These are phyloP conservation scores for Encarsia formosa DNA, from an alignment of 2,888 invertebrate species.

Conservation along the genomic window DNA sequence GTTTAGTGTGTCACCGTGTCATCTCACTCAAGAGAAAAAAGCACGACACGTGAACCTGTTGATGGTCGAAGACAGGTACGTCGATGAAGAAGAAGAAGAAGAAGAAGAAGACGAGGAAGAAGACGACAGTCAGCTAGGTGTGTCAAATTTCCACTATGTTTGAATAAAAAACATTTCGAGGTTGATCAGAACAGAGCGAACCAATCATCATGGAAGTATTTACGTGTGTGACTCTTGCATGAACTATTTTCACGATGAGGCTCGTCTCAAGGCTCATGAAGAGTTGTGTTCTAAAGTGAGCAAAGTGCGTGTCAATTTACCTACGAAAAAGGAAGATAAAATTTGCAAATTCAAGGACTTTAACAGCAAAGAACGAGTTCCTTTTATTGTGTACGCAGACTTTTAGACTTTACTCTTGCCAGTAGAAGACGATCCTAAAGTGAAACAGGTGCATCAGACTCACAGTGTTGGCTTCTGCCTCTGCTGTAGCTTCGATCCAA, in stretches of 20 bases:
- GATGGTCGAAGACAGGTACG: slow-evolving; percentile 30
- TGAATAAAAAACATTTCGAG: slow-evolving; percentile 19
- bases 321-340: slow-evolving; percentile 2
- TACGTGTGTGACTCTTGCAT: slow-evolving; percentile 28
- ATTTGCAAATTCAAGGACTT: slow-evolving; percentile 19
- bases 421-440: not conserved
- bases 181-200: slow-evolving; percentile 13
- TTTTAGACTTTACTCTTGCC: slow-evolving; percentile 19
- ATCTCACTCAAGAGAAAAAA: no score
- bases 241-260: slow-evolving; percentile 14
- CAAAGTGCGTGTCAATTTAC: slow-evolving; percentile 4
- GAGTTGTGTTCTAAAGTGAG: slow-evolving; percentile 10
- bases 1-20: no score
- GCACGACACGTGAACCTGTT: no score
- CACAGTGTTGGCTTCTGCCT: slow-evolving; percentile 31
- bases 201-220: not conserved
- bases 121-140: not conserved
- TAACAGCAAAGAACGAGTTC: slow-evolving; percentile 2
- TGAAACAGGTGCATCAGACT: slow-evolving; percentile 25
- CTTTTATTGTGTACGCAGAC: slow-evolving; percentile 20
- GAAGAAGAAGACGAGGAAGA: slow-evolving; percentile 22
- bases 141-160: not conserved
- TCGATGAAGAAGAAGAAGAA: slow-evolving; percentile 24
- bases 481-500: slow-evolving; percentile 29
- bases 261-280: slow-evolving; percentile 9